These are phyloP conservation scores for Galerucella calmariensis DNA, from an alignment of 2,888 invertebrate genomes.

Conservation along the genomic window DNA sequence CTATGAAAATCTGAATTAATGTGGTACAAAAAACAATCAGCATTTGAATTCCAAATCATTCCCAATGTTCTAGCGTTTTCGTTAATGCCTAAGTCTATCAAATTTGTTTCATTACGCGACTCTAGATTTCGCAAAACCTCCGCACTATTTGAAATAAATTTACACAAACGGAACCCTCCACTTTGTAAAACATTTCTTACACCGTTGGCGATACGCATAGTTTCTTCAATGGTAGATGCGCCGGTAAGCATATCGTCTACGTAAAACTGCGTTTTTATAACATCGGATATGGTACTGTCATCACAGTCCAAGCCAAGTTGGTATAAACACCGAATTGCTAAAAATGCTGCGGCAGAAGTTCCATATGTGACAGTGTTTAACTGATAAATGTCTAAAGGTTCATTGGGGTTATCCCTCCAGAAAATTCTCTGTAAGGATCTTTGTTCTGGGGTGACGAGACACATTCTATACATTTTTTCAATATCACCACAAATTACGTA, in stretches of 20 bases:
- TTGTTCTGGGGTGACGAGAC: neutral
- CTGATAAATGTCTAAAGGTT: conserved; percentile 22
- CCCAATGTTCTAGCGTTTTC: too few relatives aligned
- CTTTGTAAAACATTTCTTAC: neutral
- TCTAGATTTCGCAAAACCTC: conserved; percentile 14
- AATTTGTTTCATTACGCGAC: too few relatives aligned
- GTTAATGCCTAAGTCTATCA: too few relatives aligned
- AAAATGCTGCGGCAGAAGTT: conserved; percentile 26
- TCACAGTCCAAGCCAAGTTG: conserved; percentile 19
- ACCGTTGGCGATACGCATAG: neutral
- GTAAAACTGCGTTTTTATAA: conserved; percentile 30
- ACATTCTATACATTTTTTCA: too few relatives aligned
- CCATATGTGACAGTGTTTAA: conserved; percentile 24
- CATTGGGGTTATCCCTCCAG: conserved; percentile 13
- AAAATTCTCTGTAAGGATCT: neutral
- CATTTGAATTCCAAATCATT: too few relatives aligned
- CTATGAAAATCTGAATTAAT: too few relatives aligned
- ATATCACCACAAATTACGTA: too few relatives aligned
- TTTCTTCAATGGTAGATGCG: conserved; percentile 9
- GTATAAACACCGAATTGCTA: conserved; percentile 29
- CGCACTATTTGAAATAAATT: neutral
- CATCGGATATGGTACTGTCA: conserved; percentile 6
- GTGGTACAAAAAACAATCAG: too few relatives aligned
- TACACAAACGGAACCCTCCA: neutral
- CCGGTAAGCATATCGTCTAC: conserved; percentile 30